Percentiles rank a stretch among this genome's conserved stretches.
Evolutionary conservation across 2,797 vertebrate genomes (phyloP).

Genomic region (Otus scops): DNA sequence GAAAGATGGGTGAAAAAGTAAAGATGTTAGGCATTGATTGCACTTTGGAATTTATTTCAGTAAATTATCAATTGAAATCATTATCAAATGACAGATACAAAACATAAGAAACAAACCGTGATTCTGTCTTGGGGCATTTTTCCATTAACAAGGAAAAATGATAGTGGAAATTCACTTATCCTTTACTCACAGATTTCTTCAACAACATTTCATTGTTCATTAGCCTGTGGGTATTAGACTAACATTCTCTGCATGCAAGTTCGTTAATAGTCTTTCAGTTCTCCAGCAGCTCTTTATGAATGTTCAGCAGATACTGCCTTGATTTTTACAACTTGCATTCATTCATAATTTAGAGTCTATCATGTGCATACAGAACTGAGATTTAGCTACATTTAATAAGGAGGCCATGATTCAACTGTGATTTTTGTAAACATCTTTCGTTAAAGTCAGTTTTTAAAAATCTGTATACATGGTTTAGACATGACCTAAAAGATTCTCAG

Average conservation of each 20-base stretch:
- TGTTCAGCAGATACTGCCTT: neutral
- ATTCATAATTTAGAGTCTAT: neutral
- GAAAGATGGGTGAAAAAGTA: neutral
- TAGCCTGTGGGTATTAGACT: neutral
- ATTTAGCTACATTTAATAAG: neutral
- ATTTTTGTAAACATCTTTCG: neutral
- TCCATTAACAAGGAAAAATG: neutral
- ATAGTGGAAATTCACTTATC: neutral
- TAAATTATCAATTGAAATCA: neutral
- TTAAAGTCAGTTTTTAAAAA: neutral
- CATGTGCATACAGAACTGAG: neutral
- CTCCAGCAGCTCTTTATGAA: neutral
- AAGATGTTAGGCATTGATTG: neutral
- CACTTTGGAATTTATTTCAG: neutral
- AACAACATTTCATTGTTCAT: neutral
- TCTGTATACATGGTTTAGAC: neutral
- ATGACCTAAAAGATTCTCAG: neutral
- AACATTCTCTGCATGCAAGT: neutral
- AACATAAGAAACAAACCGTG: neutral
- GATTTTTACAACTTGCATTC: neutral
- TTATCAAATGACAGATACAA: neutral
- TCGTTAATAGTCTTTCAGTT: neutral
- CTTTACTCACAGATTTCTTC: neutral
- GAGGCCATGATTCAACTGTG: neutral
- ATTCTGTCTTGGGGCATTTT: neutral